phyloP scores from a whole-genome alignment of 2,888 invertebrate species.

The Willowsia nigromaculata region DNA sequence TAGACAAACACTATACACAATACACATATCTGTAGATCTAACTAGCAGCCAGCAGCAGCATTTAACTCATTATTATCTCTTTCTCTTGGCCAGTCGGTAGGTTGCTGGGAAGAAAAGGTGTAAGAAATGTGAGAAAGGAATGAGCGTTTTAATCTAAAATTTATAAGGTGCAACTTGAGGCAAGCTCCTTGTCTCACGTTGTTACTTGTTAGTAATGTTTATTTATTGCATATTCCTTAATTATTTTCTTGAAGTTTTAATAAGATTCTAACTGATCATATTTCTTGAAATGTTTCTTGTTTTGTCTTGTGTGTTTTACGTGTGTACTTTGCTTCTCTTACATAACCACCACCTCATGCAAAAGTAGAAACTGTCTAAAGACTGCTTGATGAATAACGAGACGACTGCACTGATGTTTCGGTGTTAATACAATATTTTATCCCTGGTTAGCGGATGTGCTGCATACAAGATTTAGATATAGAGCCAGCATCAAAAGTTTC shows the following conservation, averaged over 20 bases:
- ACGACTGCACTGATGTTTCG: too few species aligned
- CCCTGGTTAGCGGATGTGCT: too few species aligned
- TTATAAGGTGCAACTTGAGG: slow-evolving; percentile 62
- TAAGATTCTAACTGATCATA: slow-evolving; percentile 58
- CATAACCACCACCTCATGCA: too few species aligned
- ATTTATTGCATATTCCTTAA: slow-evolving; percentile 62
- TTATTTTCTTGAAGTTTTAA: slow-evolving; percentile 63
- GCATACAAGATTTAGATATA: too few species aligned
- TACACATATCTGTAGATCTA: too few species aligned
- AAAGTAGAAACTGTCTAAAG: background rate
- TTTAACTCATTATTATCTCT: background rate
- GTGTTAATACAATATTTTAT: too few species aligned
- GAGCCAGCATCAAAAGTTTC: too few species aligned
- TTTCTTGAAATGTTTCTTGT: background rate
- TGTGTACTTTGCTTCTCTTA: too few species aligned
- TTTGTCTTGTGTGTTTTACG: background rate
- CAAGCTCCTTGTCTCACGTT: slow-evolving; percentile 65
- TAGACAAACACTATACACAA: too few species aligned
- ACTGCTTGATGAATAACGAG: too few species aligned
- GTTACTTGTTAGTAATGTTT: slow-evolving; percentile 67
- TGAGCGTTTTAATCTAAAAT: slow-evolving; percentile 47
- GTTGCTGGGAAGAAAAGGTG: background rate
- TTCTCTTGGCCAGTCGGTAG: background rate
- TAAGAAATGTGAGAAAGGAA: slow-evolving; percentile 12
- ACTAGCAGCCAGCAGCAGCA: background rate